These are phyloP conservation scores for Tyria jacobaeae DNA, from an alignment of 2,888 invertebrate genomes.

Conservation along the genomic window DNA sequence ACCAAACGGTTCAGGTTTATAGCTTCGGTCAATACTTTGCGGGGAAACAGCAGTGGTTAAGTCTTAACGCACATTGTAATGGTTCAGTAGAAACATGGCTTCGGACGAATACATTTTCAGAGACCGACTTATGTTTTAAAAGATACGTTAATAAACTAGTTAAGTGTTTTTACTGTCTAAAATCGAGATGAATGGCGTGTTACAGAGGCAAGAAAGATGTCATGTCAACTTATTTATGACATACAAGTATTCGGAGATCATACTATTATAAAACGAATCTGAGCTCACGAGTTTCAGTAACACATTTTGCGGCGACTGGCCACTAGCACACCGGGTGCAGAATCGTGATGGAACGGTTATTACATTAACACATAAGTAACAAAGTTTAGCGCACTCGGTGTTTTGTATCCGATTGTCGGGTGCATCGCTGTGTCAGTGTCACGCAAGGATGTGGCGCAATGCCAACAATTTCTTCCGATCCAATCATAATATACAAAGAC, in stretches of 20 bases:
- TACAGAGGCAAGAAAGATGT: constrained; percentile 1
- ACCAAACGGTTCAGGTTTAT: constrained; percentile 36
- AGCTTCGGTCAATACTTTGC: constrained; percentile 25
- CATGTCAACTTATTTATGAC: constrained; percentile 8
- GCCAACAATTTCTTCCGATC: constrained; percentile 41
- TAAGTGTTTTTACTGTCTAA: constrained; percentile 1
- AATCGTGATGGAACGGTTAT: constrained; percentile 23
- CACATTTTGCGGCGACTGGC: constrained; percentile 15
- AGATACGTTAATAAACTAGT: constrained; percentile 10
- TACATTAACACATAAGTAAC: constrained; percentile 24
- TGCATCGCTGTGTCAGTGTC: constrained; percentile 37
- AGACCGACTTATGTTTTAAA: constrained; percentile 15
- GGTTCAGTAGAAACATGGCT: constrained; percentile 20
- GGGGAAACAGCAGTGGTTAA: constrained; percentile 23
- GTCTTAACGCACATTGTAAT: constrained; percentile 22
- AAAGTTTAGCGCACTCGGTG: constrained; percentile 20
- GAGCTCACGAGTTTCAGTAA: constrained; percentile 1
- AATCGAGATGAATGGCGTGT: constrained; percentile 2
- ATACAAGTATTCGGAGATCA: constrained; percentile 11
- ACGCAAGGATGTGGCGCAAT: constrained; percentile 44
- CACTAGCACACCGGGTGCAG: constrained; percentile 1
- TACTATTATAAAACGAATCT: constrained; percentile 21
- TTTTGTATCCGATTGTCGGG: constrained; percentile 20
- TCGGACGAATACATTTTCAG: constrained; percentile 8
- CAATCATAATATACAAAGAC: constrained; percentile 25